These are phyloP conservation scores for Rostratula benghalensis DNA, from an alignment of 2,113 vertebrate species.

Conservation along the genomic window DNA sequence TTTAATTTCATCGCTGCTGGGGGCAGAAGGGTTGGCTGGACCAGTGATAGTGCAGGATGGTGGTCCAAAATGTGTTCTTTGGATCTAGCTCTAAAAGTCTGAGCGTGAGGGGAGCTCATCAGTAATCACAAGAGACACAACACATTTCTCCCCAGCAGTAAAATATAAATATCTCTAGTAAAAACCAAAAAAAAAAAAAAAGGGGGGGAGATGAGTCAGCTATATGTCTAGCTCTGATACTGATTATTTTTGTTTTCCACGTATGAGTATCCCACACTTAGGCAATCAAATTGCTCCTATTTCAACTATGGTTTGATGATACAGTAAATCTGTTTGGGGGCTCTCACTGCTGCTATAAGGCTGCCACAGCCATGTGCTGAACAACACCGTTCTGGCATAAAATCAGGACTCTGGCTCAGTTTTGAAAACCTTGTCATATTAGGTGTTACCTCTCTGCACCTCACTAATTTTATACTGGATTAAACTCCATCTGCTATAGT, in stretches of 20 bases:
- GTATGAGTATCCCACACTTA: neutral
- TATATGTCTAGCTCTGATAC: neutral
- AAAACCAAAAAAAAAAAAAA: neutral
- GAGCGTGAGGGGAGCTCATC: neutral
- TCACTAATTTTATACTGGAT: neutral
- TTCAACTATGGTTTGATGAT: neutral
- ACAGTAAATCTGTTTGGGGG: neutral
- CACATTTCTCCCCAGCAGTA: neutral
- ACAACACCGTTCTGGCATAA: neutral
- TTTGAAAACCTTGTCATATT: neutral
- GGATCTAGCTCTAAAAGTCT: neutral
- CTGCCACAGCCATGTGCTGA: neutral
- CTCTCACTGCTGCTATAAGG: neutral
- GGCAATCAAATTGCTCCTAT: neutral
- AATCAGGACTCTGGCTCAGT: neutral
- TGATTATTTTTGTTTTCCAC: neutral
- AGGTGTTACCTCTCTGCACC: neutral
- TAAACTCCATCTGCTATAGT: neutral
- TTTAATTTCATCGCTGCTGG: neutral
- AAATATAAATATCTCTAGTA: neutral
- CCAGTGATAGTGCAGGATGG: neutral
- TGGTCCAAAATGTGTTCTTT: rapidly evolving
- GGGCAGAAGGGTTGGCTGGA: neutral
- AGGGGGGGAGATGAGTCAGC: neutral
- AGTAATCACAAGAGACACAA: neutral